These are phyloP conservation scores for Anastrepha obliqua DNA, from an alignment of 1,140 invertebrate species.

Conservation along the genomic window DNA sequence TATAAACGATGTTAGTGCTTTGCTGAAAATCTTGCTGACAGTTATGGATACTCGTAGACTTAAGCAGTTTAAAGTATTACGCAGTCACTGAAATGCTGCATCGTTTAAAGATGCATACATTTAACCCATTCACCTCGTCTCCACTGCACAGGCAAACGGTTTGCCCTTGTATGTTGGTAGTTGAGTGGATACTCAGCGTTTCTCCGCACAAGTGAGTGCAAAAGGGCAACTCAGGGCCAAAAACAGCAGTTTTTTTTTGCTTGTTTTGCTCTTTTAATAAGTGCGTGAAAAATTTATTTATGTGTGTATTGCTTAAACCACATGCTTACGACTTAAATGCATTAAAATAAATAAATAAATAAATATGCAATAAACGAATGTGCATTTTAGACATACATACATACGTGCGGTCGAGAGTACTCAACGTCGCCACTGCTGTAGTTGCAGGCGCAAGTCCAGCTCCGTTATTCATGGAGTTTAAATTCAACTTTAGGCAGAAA, in stretches of 20 bases:
- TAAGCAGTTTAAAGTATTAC: constrained; percentile 49
- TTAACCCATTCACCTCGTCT: neutral
- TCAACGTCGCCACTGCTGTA: neutral
- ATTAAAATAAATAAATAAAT: constrained; percentile 38
- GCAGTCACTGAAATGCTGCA: neutral
- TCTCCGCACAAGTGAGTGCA: constrained; percentile 10
- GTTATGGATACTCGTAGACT: neutral
- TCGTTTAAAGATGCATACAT: neutral
- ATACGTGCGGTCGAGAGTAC: constrained; percentile 9
- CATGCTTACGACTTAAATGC: constrained; percentile 15
- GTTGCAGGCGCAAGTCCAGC: neutral
- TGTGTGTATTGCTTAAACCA: neutral
- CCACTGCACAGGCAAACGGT: neutral
- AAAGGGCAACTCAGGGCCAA: constrained; percentile 30
- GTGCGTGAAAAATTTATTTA: neutral
- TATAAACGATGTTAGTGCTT: constrained; percentile 27
- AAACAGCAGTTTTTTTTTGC: neutral
- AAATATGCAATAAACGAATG: constrained; percentile 20
- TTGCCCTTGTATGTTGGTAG: constrained; percentile 12
- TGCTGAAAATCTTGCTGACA: constrained; percentile 41
- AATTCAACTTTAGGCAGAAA: neutral
- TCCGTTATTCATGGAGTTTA: neutral
- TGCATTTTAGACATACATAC: neutral
- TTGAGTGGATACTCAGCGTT: neutral
- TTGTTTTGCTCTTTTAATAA: neutral